phyloP scores from a whole-genome alignment of 2,797 vertebrate species.

The Delichon dasypus region DNA sequence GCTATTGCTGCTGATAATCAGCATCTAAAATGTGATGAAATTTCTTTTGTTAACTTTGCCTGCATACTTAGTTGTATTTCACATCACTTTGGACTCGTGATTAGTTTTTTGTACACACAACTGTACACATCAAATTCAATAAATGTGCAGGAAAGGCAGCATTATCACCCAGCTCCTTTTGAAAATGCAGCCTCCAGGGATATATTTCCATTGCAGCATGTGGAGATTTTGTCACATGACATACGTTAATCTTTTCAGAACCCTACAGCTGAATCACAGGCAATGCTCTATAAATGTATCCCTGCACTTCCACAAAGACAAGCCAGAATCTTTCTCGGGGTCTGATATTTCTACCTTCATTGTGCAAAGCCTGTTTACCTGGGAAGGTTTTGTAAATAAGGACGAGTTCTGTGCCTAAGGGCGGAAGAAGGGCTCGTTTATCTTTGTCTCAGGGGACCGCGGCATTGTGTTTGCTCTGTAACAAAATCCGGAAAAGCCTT shows the following conservation, averaged over 20 bases:
- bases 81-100: slow-evolving; percentile 58
- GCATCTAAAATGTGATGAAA: slow-evolving; percentile 64
- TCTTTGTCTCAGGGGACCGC: slow-evolving; percentile 4
- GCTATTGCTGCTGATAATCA: slow-evolving; percentile 63
- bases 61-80: slow-evolving; percentile 58
- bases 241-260: slow-evolving; percentile 63
- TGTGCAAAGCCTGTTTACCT: neutral
- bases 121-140: slow-evolving; percentile 60
- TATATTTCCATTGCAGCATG: slow-evolving; percentile 63
- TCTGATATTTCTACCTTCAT: neutral
- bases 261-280: slow-evolving; percentile 6
- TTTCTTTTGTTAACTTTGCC: slow-evolving; percentile 64
- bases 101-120: slow-evolving; percentile 62
- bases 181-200: slow-evolving; percentile 64
- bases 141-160: slow-evolving; percentile 51
- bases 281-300: neutral
- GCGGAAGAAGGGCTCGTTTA: neutral
- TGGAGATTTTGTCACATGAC: slow-evolving; percentile 69
- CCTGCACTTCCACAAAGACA: neutral
- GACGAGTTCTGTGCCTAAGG: slow-evolving; percentile 1
- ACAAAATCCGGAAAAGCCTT: slow-evolving; percentile 29
- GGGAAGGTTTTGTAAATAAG: slow-evolving; percentile 18
- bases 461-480: slow-evolving; percentile 37
- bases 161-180: slow-evolving; percentile 65
- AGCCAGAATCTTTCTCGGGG: neutral